These are phyloP conservation scores for Drymonia ruficornis DNA, from an alignment of 2,888 invertebrate genomes.

Conservation along the genomic window DNA sequence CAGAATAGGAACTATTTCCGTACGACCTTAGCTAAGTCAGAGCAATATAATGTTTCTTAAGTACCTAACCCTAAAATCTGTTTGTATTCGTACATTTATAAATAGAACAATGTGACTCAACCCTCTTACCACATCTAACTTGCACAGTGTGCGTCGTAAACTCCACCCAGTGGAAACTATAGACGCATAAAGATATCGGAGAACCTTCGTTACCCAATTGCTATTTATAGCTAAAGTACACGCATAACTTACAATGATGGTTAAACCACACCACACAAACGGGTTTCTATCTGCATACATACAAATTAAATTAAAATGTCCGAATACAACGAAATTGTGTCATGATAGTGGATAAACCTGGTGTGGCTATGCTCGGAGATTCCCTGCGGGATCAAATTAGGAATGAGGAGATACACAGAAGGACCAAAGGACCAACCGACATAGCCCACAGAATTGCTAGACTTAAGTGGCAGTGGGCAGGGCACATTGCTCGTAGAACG, in stretches of 20 bases:
- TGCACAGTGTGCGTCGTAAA: neutral
- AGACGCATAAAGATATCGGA: neutral
- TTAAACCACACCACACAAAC: neutral
- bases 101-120: neutral
- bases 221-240: conserved; percentile 2
- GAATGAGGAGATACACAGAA: no score
- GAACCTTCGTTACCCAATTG: neutral
- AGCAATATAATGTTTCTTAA: no score
- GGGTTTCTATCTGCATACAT: neutral
- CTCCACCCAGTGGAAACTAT: neutral
- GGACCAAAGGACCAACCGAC: no score
- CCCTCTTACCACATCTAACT: neutral
- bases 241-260: neutral
- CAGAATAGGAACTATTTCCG: no score
- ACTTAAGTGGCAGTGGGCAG: no score
- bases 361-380: no score
- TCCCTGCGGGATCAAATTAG: no score
- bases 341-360: no score
- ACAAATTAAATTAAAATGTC: neutral
- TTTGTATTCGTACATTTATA: neutral
- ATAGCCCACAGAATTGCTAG: no score
- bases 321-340: neutral
- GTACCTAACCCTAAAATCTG: no score
- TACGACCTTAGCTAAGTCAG: no score
- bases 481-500: no score